phyloP scores from a whole-genome alignment of 2,888 invertebrate genomes.

The Andrena praecox region DNA sequence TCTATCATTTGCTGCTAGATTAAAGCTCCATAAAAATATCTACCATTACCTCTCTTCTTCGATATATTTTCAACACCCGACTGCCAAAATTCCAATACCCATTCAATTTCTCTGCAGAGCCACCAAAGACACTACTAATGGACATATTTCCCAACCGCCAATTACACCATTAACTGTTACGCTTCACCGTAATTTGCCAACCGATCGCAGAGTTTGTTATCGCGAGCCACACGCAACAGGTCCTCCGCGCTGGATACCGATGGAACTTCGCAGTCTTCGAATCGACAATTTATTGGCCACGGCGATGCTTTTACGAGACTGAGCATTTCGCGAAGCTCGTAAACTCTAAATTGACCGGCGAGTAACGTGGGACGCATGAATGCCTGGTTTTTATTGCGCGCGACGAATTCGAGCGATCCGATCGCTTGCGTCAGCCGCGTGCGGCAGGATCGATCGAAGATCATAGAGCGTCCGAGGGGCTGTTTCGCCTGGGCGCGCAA shows the following conservation, averaged over 20 bases:
- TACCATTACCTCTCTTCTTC: too few species aligned
- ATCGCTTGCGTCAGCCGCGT: not conserved
- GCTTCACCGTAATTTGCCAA: conserved; percentile 2
- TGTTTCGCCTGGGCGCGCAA: not conserved
- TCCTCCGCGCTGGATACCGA: not conserved
- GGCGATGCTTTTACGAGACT: not conserved
- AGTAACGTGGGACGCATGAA: not conserved
- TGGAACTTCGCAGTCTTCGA: not conserved
- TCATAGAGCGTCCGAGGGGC: not conserved
- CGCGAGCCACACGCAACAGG: conserved; percentile 3
- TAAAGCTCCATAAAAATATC: not conserved
- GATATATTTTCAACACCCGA: too few species aligned
- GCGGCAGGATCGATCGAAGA: not conserved
- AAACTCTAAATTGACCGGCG: not conserved
- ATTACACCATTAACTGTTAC: not conserved
- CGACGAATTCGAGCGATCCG: not conserved
- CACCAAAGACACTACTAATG: not conserved
- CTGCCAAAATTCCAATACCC: too few species aligned
- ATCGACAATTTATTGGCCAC: not conserved
- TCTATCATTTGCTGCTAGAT: not conserved
- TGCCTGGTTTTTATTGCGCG: not conserved
- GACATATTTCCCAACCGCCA: not conserved
- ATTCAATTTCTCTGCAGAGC: too few species aligned
- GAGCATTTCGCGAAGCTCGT: not conserved
- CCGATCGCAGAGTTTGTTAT: not conserved